Evolutionary conservation across 2,797 vertebrate genomes (phyloP), one percentile per base, ranked within the genome.

Genomic region (Enteromius treurensis): DNA sequence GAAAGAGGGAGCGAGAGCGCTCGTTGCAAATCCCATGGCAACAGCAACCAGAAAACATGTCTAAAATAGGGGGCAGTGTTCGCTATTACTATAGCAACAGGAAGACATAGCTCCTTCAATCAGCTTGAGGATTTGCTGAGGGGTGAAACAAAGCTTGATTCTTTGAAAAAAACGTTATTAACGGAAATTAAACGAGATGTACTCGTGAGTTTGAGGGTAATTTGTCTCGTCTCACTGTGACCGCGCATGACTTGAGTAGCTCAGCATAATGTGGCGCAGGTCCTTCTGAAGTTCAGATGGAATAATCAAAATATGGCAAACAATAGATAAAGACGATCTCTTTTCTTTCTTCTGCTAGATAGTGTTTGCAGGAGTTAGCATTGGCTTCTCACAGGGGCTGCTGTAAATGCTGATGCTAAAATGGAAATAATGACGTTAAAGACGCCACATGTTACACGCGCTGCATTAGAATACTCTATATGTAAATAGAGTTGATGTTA

Each of bases 11-110:
- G 86, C 88, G 83, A 86, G 88, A 90, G 90, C 86, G 91, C 93
- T 90, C 91, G 91, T 92, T 93, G 94, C 92, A 95, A 95, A 95
- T 95, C 94, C 95, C 95, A 95, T 96, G 94, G 95, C 95, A 96
- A 96, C 95, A 96, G 94, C 94, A 93, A 93, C 93, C 93, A 93
- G 91, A 95, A 92, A 96, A 96, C 94, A 95, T 92, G 94, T 95
- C 92, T 94, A 95, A 95, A 96, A 95, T 95, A 95, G 94, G 93
- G 94, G 94, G 95, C 95, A 96, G 94, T 95, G 95, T 95, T 95
- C 94, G 91, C 93, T 95, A 95, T 96, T 92, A 91, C 95, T 96
- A 96, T 96, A 95, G 95, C 95, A 96, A 96, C 95, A 96, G 92
- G 92, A 93, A 93, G 93, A 92, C 88, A 91, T 90, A 78, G 90